A percentile compares a stretch with the other conserved stretches of the same genome.
Evolutionary conservation across 2,113 vertebrate genomes (phyloP).

Genomic region (Phainopepla nitens): DNA sequence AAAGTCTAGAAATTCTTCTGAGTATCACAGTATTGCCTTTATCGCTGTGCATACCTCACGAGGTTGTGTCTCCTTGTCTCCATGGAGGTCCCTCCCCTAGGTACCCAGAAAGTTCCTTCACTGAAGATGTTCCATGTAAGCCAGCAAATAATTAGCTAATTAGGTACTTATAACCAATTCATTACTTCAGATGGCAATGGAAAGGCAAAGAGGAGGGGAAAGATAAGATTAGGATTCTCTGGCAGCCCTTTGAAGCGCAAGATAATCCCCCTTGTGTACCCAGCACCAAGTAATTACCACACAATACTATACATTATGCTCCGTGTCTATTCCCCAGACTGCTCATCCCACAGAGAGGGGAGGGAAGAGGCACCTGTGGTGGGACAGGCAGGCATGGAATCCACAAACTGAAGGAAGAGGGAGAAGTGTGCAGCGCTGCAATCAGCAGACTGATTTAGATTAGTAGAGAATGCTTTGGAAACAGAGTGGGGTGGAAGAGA

Average conservation of each 20-base stretch:
- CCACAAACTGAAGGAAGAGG: background rate
- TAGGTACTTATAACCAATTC: conserved; percentile 64
- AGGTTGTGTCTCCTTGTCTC: background rate
- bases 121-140: conserved; percentile 42
- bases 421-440: background rate
- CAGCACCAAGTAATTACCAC: conserved; percentile 40
- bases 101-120: conserved; percentile 31
- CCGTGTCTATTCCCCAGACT: background rate
- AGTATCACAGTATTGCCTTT: background rate
- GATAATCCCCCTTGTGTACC: conserved; percentile 57
- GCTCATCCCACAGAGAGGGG: background rate
- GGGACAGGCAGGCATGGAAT: background rate
- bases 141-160: conserved; percentile 72
- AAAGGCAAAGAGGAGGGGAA: conserved; percentile 4
- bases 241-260: conserved; percentile 25
- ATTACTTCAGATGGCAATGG: conserved; percentile 19
- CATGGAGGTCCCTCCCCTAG: background rate
- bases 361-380: background rate
- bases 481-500: background rate
- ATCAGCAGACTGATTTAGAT: background rate
- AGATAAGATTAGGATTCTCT: conserved; percentile 53
- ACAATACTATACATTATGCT: background rate
- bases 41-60: background rate
- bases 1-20: conserved; percentile 8
- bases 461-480: background rate